Conservation (phyloP, 2,797 vertebrate genomes). For the Eulemur rubriventer region DNA sequence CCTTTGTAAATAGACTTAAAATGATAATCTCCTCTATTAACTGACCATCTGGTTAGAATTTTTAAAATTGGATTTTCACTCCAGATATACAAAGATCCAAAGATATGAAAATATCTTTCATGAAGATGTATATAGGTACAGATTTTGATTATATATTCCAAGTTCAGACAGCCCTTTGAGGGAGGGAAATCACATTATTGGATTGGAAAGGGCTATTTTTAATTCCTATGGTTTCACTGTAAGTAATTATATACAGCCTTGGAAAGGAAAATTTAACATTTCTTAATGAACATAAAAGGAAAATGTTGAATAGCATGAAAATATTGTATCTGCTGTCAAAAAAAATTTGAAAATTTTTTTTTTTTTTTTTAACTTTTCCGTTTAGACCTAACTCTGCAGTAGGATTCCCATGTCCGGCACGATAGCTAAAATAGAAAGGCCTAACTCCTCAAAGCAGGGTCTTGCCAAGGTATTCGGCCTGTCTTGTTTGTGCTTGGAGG, state of each 20-base stretch:
- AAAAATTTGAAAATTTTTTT: background rate
- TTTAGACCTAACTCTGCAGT: background rate
- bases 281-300: background rate
- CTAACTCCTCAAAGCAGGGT: background rate
- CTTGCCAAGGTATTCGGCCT: background rate
- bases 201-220: background rate
- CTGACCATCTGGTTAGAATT: slow-evolving; percentile 60
- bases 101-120: slow-evolving; percentile 39
- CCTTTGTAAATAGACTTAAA: slow-evolving; percentile 55
- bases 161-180: background rate
- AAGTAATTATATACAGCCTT: background rate
- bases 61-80: slow-evolving; percentile 50
- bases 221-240: background rate
- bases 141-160: background rate
- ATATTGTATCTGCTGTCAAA: background rate
- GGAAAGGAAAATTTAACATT: background rate
- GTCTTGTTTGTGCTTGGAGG: background rate
- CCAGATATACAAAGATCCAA: slow-evolving; percentile 1
- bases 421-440: background rate
- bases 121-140: background rate
- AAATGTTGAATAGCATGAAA: background rate
- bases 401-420: background rate
- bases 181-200: background rate
- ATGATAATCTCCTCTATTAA: slow-evolving; percentile 49
- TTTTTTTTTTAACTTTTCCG: background rate